Evolutionary conservation across 1,140 invertebrate species (phyloP).

Genomic region (Globodera rostochiensis): DNA sequence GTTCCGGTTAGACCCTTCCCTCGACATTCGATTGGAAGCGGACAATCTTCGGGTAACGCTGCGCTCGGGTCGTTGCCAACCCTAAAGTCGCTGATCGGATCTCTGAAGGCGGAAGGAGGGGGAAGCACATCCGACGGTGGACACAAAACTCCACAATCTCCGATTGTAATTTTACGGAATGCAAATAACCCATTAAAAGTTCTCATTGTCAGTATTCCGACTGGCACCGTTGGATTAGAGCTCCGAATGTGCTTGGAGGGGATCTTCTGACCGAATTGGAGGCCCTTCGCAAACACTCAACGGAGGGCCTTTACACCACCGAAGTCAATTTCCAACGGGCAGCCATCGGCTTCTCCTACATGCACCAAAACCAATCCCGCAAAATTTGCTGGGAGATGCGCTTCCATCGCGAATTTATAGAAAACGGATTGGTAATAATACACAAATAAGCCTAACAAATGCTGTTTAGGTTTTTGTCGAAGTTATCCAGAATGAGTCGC

Average conservation of each 20-base stretch:
- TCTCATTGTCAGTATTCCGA: constrained; percentile 20
- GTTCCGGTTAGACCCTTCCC: not conserved
- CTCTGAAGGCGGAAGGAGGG: not conserved
- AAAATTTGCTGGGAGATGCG: constrained; percentile 45
- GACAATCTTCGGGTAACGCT: not conserved
- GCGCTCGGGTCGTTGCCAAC: not conserved
- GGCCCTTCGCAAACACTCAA: constrained; percentile 40
- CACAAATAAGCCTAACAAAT: not conserved
- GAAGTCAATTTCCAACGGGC: constrained; percentile 53
- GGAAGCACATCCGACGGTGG: constrained; percentile 2
- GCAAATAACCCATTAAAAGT: not conserved
- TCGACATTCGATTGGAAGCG: not conserved
- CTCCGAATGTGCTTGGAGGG: constrained; percentile 43
- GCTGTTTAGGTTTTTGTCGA: constrained; percentile 38
- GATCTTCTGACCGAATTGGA: constrained; percentile 41
- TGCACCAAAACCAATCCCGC: constrained; percentile 28
- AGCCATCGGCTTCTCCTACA: constrained; percentile 45
- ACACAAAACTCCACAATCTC: constrained; percentile 30
- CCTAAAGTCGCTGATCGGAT: constrained; percentile 7
- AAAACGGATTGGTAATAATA: constrained; percentile 39
- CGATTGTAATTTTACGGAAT: constrained; percentile 20
- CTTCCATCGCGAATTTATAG: constrained; percentile 43
- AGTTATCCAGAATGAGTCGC: constrained; percentile 43
- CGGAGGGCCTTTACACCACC: constrained; percentile 41
- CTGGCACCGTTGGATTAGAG: constrained; percentile 45